These are phyloP conservation scores for Habroteleia sp. DNA, from an alignment of 2,888 invertebrate species.

Conservation along the genomic window DNA sequence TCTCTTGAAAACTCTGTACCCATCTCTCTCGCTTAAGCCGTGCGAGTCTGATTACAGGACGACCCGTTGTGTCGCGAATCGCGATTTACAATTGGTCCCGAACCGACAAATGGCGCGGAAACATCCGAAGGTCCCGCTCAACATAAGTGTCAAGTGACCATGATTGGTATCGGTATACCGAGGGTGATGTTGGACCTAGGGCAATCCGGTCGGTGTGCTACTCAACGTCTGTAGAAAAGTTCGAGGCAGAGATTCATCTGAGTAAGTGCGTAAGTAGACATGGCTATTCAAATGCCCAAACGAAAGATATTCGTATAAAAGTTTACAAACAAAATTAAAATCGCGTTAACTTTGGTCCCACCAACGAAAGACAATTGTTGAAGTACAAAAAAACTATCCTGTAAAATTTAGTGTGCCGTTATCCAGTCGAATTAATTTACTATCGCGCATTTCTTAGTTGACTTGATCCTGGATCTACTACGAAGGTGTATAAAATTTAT, in stretches of 20 bases:
- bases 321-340: no score
- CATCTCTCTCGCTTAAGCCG: constrained; percentile 40
- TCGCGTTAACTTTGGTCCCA: no score
- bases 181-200: constrained; percentile 37
- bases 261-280: constrained; percentile 44
- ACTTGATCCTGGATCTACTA: no score
- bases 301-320: no score
- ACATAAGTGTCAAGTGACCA: constrained; percentile 55
- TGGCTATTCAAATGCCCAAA: no score
- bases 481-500: no score
- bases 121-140: constrained; percentile 6
- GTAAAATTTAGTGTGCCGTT: no score
- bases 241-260: constrained; percentile 17
- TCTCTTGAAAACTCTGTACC: constrained; percentile 55
- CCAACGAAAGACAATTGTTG: no score
- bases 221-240: constrained; percentile 17
- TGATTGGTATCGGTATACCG: constrained; percentile 17
- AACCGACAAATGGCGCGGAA: constrained; percentile 59
- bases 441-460: no score
- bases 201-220: constrained; percentile 41
- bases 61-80: constrained; percentile 19
- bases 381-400: no score
- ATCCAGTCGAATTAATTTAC: no score
- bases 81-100: constrained; percentile 8
- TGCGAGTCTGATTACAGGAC: constrained; percentile 54